Evolutionary conservation across 2,113 vertebrate genomes (phyloP).

Genomic region (Tyto alba): DNA sequence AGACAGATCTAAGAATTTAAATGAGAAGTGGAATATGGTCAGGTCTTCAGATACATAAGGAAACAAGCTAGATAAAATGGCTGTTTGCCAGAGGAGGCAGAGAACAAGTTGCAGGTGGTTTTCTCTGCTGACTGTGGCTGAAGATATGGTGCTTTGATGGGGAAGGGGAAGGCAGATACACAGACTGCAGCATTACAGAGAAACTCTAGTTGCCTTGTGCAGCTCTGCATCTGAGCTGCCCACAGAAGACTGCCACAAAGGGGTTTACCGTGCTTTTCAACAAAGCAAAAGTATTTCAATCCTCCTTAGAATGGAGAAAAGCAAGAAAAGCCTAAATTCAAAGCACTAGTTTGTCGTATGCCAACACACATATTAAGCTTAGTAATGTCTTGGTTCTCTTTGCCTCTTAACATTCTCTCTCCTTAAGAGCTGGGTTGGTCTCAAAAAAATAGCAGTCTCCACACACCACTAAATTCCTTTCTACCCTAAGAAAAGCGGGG

Average conservation of each 20-base stretch:
- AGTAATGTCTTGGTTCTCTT: background rate
- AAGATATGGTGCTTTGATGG: background rate
- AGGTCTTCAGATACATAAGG: background rate
- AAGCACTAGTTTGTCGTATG: background rate
- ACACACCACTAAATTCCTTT: background rate
- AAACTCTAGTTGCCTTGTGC: background rate
- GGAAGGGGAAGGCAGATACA: background rate
- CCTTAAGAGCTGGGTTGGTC: background rate
- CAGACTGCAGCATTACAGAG: background rate
- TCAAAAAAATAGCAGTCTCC: background rate
- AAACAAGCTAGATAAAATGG: background rate
- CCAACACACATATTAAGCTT: background rate
- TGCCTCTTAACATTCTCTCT: background rate
- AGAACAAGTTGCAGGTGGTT: background rate
- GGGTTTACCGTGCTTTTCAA: conserved; percentile 3
- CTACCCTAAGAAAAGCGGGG: background rate
- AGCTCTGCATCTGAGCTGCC: background rate
- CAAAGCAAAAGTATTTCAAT: background rate
- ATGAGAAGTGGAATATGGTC: background rate
- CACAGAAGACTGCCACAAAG: background rate
- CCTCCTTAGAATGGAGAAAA: background rate
- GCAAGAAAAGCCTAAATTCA: background rate
- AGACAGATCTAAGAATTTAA: background rate
- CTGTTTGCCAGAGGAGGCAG: background rate
- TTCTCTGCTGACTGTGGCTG: background rate